Percentiles rank a stretch among this genome's conserved stretches.
These are phyloP conservation scores for Cranoglanis bouderius DNA, from an alignment of 2,113 vertebrate genomes.

Conservation along the genomic window DNA sequence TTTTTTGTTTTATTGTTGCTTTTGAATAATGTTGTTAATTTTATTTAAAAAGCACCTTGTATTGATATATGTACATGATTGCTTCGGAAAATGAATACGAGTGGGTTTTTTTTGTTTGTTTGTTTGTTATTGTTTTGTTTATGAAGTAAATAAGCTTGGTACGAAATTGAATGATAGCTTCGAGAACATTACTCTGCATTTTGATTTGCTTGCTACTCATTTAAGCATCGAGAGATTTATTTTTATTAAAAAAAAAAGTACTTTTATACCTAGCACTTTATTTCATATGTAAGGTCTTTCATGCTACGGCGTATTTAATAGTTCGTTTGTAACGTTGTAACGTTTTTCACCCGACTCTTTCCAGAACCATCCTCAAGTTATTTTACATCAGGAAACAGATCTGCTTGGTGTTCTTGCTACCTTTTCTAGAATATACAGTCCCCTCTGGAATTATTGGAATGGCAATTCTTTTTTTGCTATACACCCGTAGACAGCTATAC, in stretches of 20 bases:
- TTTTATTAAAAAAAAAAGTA: slow-evolving; percentile 54
- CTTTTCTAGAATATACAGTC: slow-evolving; percentile 27
- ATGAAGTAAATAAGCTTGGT: slow-evolving; percentile 69
- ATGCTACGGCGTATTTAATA: slow-evolving; percentile 65
- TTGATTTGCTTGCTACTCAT: slow-evolving; percentile 62
- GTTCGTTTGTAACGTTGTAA: slow-evolving; percentile 48
- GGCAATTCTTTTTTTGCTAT: too few species aligned
- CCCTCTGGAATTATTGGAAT: too few species aligned
- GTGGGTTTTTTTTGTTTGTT: background rate
- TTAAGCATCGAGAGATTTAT: slow-evolving; percentile 63
- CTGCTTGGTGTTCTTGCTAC: background rate
- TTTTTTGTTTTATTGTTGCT: slow-evolving; percentile 14
- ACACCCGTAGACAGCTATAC: too few species aligned
- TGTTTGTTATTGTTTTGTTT: background rate
- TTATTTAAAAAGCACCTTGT: slow-evolving; percentile 74
- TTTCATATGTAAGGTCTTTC: slow-evolving; percentile 64
- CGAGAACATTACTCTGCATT: slow-evolving; percentile 60
- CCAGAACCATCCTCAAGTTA: slow-evolving; percentile 51
- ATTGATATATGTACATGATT: slow-evolving; percentile 46
- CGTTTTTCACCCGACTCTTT: slow-evolving; percentile 33
- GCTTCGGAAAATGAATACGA: slow-evolving; percentile 37
- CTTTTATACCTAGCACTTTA: slow-evolving; percentile 79
- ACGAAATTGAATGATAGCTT: slow-evolving; percentile 60
- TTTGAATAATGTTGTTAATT: slow-evolving; percentile 50
- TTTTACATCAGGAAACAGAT: slow-evolving; percentile 61